These are phyloP conservation scores for Anthrax anthrax DNA, from an alignment of 2,888 invertebrate genomes.

Conservation along the genomic window DNA sequence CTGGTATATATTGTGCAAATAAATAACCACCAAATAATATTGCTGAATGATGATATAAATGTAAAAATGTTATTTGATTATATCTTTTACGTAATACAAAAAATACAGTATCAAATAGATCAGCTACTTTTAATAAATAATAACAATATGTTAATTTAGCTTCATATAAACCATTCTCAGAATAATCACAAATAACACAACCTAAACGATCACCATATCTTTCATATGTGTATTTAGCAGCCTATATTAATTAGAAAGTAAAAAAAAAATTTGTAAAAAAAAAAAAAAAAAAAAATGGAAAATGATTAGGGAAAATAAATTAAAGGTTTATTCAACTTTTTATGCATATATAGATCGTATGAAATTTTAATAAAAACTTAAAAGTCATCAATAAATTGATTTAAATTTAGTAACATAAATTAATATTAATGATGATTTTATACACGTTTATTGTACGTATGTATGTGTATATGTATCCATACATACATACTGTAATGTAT, in stretches of 20 bases:
- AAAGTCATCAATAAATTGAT: background rate
- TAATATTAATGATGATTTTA: too few relatives aligned
- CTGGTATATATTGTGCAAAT: slow-evolving; percentile 41
- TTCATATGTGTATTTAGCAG: background rate
- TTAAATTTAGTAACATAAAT: too few relatives aligned
- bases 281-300: background rate
- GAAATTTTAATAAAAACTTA: background rate
- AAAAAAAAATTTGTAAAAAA: background rate
- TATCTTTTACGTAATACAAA: slow-evolving; percentile 51
- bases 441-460: too few relatives aligned
- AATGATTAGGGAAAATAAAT: too few relatives aligned
- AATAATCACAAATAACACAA: background rate
- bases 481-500: too few relatives aligned
- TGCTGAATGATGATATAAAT: slow-evolving; percentile 54
- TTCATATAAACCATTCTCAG: background rate
- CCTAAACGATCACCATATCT: background rate
- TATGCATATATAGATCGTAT: too few relatives aligned
- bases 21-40: slow-evolving; percentile 53
- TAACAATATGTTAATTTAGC: slow-evolving; percentile 39
- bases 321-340: too few relatives aligned
- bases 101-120: slow-evolving; percentile 50
- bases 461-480: too few relatives aligned
- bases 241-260: background rate
- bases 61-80: slow-evolving; percentile 49
- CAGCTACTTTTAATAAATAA: slow-evolving; percentile 43